These are phyloP conservation scores for Dasyprocta punctata DNA, from an alignment of 2,113 vertebrate species.

Conservation along the genomic window DNA sequence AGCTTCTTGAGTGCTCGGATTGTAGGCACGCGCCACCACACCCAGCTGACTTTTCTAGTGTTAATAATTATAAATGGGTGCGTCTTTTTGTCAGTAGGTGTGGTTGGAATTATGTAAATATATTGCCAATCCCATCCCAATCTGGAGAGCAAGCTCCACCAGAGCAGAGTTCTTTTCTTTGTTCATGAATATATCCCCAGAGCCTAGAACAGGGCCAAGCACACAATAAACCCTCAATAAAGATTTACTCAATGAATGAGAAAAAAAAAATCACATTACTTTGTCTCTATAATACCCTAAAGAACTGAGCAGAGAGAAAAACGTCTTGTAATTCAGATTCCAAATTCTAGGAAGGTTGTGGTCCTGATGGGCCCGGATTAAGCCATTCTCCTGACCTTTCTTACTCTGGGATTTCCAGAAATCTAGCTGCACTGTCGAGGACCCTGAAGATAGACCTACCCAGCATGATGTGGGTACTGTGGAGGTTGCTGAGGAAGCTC, in stretches of 20 bases:
- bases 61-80: neutral
- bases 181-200: neutral
- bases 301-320: slow-evolving; percentile 10
- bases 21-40: too few species aligned
- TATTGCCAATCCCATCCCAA: neutral
- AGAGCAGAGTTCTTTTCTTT: slow-evolving; percentile 28
- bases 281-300: too few species aligned
- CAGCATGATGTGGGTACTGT: slow-evolving; percentile 63
- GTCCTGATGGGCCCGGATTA: neutral
- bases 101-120: slow-evolving; percentile 8
- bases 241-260: slow-evolving; percentile 8
- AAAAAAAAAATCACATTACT: too few species aligned
- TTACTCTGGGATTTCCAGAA: slow-evolving; percentile 64
- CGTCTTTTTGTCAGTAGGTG: neutral
- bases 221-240: slow-evolving; percentile 12
- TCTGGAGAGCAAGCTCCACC: neutral
- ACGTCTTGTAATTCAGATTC: neutral
- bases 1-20: too few species aligned
- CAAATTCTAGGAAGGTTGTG: neutral
- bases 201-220: neutral
- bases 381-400: slow-evolving; percentile 1
- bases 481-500: slow-evolving; percentile 73
- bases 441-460: slow-evolving; percentile 57
- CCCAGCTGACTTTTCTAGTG: neutral
- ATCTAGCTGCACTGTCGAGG: slow-evolving; percentile 74